Conservation (phyloP, 2,888 invertebrate genomes). For the Spodoptera littoralis region DNA sequence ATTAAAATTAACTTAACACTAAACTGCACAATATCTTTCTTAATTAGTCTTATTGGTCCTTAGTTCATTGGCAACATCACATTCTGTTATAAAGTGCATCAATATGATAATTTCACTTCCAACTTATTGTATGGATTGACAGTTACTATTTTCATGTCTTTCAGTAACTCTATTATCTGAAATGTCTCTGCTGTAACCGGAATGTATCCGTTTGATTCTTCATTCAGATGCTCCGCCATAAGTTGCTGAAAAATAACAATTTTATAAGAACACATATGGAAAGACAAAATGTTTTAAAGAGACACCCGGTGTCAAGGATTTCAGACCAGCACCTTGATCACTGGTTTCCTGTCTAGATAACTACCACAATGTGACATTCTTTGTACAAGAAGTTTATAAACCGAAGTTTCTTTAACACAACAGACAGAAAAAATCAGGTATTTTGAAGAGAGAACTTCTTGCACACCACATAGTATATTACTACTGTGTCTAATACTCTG, state of each 20-base stretch:
- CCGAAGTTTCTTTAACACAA: too few relatives aligned
- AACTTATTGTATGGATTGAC: conserved; percentile 77
- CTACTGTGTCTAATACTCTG: too few relatives aligned
- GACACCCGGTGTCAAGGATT: too few relatives aligned
- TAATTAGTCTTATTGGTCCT: conserved; percentile 4
- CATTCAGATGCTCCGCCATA: conserved; percentile 68
- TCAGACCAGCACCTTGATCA: too few relatives aligned
- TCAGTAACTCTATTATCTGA: conserved; percentile 67
- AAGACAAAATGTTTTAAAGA: too few relatives aligned
- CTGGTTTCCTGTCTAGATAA: too few relatives aligned
- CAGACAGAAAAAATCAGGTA: too few relatives aligned
- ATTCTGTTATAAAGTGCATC: conserved; percentile 10
- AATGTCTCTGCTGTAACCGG: conserved; percentile 71
- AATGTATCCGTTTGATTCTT: conserved; percentile 71
- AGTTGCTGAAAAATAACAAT: conserved; percentile 69
- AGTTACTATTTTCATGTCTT: conserved; percentile 75
- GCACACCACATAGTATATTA: too few relatives aligned
- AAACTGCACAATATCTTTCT: conserved; percentile 2
- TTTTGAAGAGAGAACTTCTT: too few relatives aligned
- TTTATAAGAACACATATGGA: too few relatives aligned
- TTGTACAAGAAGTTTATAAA: too few relatives aligned
- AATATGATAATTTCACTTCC: conserved; percentile 77
- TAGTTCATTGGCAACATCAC: background rate
- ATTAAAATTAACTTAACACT: conserved; percentile 12
- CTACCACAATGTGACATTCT: too few relatives aligned